Evolutionary conservation across 2,888 invertebrate genomes (phyloP).

Genomic region (Sericinus montela): DNA sequence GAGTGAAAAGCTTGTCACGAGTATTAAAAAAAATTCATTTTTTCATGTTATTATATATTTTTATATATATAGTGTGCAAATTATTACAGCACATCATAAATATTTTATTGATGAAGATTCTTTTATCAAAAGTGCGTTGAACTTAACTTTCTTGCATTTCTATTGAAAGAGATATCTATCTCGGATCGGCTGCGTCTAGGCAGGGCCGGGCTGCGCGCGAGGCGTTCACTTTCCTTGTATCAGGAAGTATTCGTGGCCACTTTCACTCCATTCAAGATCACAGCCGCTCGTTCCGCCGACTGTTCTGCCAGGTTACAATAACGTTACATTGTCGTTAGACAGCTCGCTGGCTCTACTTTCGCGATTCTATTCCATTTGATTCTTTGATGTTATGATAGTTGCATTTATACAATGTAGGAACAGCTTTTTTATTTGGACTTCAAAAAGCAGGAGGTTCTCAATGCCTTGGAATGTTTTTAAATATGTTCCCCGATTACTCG

Average conservation of each 20-base stretch:
- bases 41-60: too few relatives aligned
- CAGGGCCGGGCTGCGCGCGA: constrained; percentile 40
- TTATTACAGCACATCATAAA: too few relatives aligned
- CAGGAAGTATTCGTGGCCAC: constrained; percentile 68
- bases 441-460: too few relatives aligned
- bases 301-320: constrained; percentile 42
- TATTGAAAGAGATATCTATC: constrained; percentile 49
- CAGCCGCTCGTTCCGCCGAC: constrained; percentile 51
- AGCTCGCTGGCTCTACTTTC: constrained; percentile 5
- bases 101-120: neutral
- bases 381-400: neutral
- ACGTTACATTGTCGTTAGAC: constrained; percentile 39
- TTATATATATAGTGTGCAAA: too few relatives aligned
- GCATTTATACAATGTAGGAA: too few relatives aligned
- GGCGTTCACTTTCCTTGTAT: constrained; percentile 66
- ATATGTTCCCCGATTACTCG: too few relatives aligned
- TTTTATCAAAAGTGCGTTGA: constrained; percentile 23
- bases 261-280: constrained; percentile 77
- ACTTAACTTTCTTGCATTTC: constrained; percentile 45
- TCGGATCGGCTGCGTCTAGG: constrained; percentile 30
- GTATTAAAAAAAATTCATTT: too few relatives aligned
- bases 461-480: too few relatives aligned
- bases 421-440: too few relatives aligned
- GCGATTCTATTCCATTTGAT: constrained; percentile 1
- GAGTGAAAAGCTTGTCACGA: too few relatives aligned